Base-by-base conservation (phyloP, 2,797 vertebrate genomes). In the Catamblyrhynchus diadema region DNA sequence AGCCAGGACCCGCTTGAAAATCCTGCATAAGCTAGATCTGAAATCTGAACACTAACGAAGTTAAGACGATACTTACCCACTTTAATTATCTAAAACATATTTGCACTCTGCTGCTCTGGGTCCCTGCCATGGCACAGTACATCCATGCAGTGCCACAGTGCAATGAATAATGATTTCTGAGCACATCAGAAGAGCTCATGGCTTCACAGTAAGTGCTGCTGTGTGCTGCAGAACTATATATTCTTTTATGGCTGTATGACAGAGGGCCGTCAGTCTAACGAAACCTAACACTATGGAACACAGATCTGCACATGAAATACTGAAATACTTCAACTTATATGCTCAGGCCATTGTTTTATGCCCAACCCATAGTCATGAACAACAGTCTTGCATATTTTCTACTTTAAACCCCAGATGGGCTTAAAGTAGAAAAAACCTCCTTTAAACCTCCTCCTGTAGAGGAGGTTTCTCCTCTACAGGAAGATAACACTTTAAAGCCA, bases 191-290 rank as follows among this genome's bases (percentile, higher is more conserved):
- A 73, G 9, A 66, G 51, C 45, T 91, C 61, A 81, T 10, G 10
- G 66, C 17, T 82, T 28, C 14, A 5, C 1, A 61, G 13, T 0
- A 3, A 86, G 56, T 8, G 15, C 6, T 48, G 61, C 0, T 15
- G 8, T 2, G 1, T 45, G 14, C 30, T 75, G 27, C 2, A 61
- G 39, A 66, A 39, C 35, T 78, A 56, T 9, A 72, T 41, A 74
- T 21, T 75, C 25, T 32, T 59, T 41, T 19, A 84, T 22, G 10
- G 32, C 13, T 66, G 2, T 14, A 19, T 5, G n/a, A 67, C 48
- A 14, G 3, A 77, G 10, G 4, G 28, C 47, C 66, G 20, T 9
- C 59, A 79, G 53, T 30, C 22, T 70, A 81, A 85, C 10, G 33
- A 65, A 83, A 85, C 5, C 23, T 54, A 81, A 51, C 32, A n/a